A percentile compares a stretch with the other conserved stretches of the same genome.
These are phyloP conservation scores for Lampris megalopsis DNA, from an alignment of 2,113 vertebrate genomes.

Conservation along the genomic window DNA sequence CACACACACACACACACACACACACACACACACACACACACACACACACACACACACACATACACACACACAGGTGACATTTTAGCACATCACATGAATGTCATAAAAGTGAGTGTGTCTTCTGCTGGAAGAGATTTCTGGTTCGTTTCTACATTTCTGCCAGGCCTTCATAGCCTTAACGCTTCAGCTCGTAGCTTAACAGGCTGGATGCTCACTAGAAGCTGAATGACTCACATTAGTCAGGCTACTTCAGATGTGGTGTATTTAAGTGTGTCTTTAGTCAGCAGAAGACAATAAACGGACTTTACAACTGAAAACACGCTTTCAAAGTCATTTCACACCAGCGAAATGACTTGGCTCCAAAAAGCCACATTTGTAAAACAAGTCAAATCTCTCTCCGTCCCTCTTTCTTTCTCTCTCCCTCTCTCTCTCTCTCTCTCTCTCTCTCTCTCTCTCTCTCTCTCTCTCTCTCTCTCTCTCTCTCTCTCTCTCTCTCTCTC, in stretches of 20 bases:
- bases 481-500: not conserved
- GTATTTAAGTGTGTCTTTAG: constrained; percentile 18
- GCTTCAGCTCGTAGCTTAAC: not conserved
- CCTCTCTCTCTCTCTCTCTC: not conserved
- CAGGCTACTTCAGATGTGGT: not conserved
- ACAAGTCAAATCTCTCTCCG: constrained; percentile 1
- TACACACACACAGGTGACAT: constrained; percentile 6
- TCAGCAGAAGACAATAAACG: constrained; percentile 20
- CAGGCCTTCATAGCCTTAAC: not conserved
- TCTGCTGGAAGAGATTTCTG: not conserved
- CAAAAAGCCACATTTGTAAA: constrained; percentile 36
- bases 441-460: too few relatives aligned
- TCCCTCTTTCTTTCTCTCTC: too few relatives aligned
- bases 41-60: constrained; percentile 9
- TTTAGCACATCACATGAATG: constrained; percentile 8
- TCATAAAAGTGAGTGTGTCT: not conserved
- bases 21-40: constrained; percentile 6
- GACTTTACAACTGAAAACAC: constrained; percentile 42
- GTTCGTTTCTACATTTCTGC: not conserved
- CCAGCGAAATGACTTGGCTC: not conserved
- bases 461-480: too few relatives aligned
- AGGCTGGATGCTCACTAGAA: not conserved
- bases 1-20: too few relatives aligned
- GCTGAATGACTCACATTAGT: not conserved
- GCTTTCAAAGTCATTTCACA: constrained; percentile 34